phyloP scores from a whole-genome alignment of 2,888 invertebrate species.

The Perizoma affinitatum region DNA sequence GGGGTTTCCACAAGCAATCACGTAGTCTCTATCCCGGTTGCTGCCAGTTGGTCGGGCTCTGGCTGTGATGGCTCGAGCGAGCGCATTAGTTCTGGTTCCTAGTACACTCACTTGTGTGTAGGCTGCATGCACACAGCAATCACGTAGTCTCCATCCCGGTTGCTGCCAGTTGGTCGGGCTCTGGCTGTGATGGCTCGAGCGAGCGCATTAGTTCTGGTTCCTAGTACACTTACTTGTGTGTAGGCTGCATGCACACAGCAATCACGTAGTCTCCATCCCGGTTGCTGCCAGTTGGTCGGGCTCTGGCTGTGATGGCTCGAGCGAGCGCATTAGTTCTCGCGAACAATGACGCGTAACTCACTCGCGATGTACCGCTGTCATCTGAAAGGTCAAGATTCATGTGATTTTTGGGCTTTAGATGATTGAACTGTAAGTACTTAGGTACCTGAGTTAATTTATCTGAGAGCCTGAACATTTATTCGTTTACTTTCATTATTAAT shows the following conservation, averaged over 20 bases:
- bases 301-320: constrained; percentile 74
- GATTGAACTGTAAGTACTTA: too few species aligned
- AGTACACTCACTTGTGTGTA: constrained; percentile 81
- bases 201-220: constrained; percentile 80
- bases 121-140: constrained; percentile 92
- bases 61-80: constrained; percentile 81
- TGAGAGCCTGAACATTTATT: too few species aligned
- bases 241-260: constrained; percentile 91
- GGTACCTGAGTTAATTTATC: too few species aligned
- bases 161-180: constrained; percentile 69
- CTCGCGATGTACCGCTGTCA: constrained; percentile 55
- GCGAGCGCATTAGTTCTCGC: constrained; percentile 84
- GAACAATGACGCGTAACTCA: constrained; percentile 83
- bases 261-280: constrained; percentile 89
- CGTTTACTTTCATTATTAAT: too few species aligned
- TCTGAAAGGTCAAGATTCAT: constrained; percentile 49
- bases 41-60: constrained; percentile 65
- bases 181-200: constrained; percentile 79
- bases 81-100: constrained; percentile 73
- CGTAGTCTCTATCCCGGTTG: constrained; percentile 88
- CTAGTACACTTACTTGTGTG: constrained; percentile 79
- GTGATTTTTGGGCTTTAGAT: too few species aligned
- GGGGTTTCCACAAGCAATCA: too few species aligned
- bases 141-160: constrained; percentile 88
- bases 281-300: constrained; percentile 75